Evolutionary conservation across 2,797 vertebrate genomes (phyloP).

Genomic region (Diplodus sargus): DNA sequence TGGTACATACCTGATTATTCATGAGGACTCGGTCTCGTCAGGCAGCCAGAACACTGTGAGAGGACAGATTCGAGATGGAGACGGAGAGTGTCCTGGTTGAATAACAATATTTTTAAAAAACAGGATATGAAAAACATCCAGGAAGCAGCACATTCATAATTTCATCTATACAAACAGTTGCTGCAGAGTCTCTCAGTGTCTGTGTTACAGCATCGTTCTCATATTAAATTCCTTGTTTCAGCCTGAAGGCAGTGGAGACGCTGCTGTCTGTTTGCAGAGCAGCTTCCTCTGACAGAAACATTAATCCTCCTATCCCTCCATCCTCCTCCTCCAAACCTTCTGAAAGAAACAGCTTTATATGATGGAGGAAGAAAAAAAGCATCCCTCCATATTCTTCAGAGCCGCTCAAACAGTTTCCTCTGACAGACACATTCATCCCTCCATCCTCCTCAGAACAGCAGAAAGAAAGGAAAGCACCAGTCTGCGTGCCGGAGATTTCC

Average conservation of each 20-base stretch:
- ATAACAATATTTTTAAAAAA: slow-evolving; percentile 1
- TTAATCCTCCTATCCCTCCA: slow-evolving; percentile 71
- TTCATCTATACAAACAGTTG: slow-evolving; percentile 48
- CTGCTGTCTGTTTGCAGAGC: slow-evolving; percentile 77
- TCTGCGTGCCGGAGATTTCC: background rate
- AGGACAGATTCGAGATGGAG: slow-evolving; percentile 22
- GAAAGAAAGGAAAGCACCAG: slow-evolving; percentile 16
- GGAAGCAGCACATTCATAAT: slow-evolving; percentile 47
- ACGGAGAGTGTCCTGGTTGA: background rate
- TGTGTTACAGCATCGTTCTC: slow-evolving; percentile 60
- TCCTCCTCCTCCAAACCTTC: slow-evolving; percentile 63
- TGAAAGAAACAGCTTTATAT: slow-evolving; percentile 63
- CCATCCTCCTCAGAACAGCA: slow-evolving; percentile 22
- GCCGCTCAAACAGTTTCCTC: slow-evolving; percentile 41
- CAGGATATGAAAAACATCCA: slow-evolving; percentile 16
- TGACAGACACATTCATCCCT: slow-evolving; percentile 58
- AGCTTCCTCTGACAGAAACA: slow-evolving; percentile 75
- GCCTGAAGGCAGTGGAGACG: slow-evolving; percentile 69
- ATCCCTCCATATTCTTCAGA: slow-evolving; percentile 50
- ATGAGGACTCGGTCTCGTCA: background rate
- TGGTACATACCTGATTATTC: slow-evolving; percentile 18
- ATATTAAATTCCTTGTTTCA: slow-evolving; percentile 66
- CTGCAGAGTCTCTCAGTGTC: slow-evolving; percentile 33
- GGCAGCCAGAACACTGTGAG: background rate
- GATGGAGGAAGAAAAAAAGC: slow-evolving; percentile 30